Evolutionary conservation across 2,797 vertebrate species (phyloP), one percentile per base, ranked within the genome.

Genomic region (Paedocypris micromegethes): DNA sequence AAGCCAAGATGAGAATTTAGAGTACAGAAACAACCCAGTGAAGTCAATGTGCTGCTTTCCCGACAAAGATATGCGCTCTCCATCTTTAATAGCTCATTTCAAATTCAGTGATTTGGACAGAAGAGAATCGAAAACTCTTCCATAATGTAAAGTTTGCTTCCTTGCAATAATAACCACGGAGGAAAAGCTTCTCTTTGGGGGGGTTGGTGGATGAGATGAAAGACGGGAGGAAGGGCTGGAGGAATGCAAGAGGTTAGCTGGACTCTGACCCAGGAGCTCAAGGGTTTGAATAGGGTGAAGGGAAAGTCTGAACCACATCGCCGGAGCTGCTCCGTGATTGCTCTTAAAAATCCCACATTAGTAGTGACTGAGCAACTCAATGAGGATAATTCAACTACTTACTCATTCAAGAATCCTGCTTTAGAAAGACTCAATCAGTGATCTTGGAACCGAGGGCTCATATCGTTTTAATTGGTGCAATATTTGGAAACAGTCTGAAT

Each of bases 221-320:
- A 73, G 64, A 64, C 49, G 61, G 54, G 61, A 40, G 58, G 69
- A 80, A 78, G 58, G 47, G 53, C 66, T 74, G 38, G 53, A 70
- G 83, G 87, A 87, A 89, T 87, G 88, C 73, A 73, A 76, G 79
- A 84, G 84, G 82, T 87, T 78, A 82, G 70, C 69, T 23, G 81
- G 82, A 83, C 84, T 81, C 23, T 84, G 84, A 84, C 81, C 85
- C 73, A 6, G 73, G 55, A 70, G 72, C 52, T 44, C 37, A 78
- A 55, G 70, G 71, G 79, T 67, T 68, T 80, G 70, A 67, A 49
- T 46, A 59, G 23, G 72, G 72, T 4, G 6, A 61, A 70, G 65
- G 66, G 80, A 82, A 82, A 83, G 64, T 77, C 69, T 72, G 84
- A 78, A 79, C 78, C 78, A 55, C 59, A 70, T 73, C 68, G 71